Evolutionary conservation across 2,888 invertebrate genomes (phyloP).

Genomic region (Hecatera dysodea): DNA sequence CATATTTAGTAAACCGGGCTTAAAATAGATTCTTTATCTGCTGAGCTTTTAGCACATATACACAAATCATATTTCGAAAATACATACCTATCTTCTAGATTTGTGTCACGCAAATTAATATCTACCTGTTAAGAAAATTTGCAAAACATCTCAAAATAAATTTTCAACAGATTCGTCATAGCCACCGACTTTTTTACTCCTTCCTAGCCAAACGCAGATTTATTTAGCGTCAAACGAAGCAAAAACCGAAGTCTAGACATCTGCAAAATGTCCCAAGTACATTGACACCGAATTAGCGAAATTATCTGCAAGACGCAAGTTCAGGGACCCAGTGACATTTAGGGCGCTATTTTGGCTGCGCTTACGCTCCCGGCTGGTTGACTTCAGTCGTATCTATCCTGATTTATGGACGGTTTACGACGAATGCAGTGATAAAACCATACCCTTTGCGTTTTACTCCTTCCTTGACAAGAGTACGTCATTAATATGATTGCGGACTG

Average conservation of each 20-base stretch:
- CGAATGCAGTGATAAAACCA: conserved; percentile 63
- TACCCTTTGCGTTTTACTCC: conserved; percentile 56
- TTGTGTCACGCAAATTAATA: background rate
- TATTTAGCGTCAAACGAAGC: conserved; percentile 18
- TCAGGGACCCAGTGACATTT: conserved; percentile 86
- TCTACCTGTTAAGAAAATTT: background rate
- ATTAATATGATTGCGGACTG: conserved; percentile 32
- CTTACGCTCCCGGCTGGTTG: conserved; percentile 57
- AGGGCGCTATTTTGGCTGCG: conserved; percentile 78
- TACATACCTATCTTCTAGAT: background rate
- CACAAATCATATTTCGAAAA: too few relatives aligned
- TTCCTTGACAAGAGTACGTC: conserved; percentile 53
- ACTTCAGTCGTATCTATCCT: conserved; percentile 73
- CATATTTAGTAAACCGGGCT: background rate
- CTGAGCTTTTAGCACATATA: too few relatives aligned
- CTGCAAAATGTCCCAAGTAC: conserved; percentile 72
- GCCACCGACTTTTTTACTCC: background rate
- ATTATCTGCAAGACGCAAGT: conserved; percentile 80
- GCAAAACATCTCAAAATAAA: background rate
- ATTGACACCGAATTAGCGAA: conserved; percentile 79
- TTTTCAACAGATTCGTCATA: background rate
- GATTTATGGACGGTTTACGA: conserved; percentile 70
- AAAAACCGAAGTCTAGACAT: conserved; percentile 72
- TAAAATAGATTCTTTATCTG: too few relatives aligned
- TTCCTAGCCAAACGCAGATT: conserved; percentile 3